Conservation (phyloP, 2,797 vertebrate genomes). For the Tenualosa thibaudeaui region DNA sequence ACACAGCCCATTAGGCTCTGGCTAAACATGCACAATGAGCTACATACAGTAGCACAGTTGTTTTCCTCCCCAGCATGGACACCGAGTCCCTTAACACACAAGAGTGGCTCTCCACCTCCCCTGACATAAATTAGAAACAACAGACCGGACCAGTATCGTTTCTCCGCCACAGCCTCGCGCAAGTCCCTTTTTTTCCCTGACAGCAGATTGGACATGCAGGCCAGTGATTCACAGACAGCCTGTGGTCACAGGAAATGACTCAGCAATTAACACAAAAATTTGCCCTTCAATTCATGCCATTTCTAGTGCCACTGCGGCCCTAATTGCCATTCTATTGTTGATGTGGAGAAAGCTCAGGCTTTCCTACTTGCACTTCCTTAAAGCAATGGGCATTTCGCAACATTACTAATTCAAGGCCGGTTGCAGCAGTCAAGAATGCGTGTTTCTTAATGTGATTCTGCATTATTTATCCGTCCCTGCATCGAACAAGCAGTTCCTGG, state of each 20-base stretch:
- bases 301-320: not conserved
- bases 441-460: slow-evolving; percentile 53
- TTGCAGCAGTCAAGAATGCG: slow-evolving; percentile 38
- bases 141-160: not conserved
- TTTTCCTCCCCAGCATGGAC: not conserved
- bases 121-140: not conserved
- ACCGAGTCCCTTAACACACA: not conserved
- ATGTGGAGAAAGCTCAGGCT: slow-evolving; percentile 26
- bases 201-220: not conserved
- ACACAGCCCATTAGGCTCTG: slow-evolving; percentile 3
- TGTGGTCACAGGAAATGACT: not conserved
- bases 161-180: not conserved
- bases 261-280: not conserved
- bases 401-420: slow-evolving; percentile 57
- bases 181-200: not conserved
- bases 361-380: slow-evolving; percentile 30
- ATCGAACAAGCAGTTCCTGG: slow-evolving; percentile 53
- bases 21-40: not conserved
- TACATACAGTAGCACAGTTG: not conserved
- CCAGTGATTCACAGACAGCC: slow-evolving; percentile 7
- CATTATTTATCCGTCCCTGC: slow-evolving; percentile 59
- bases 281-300: not conserved
- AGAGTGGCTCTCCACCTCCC: not conserved
- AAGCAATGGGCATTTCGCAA: slow-evolving; percentile 51
- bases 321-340: slow-evolving; percentile 33